Evolutionary conservation across 1,140 invertebrate species (phyloP), one percentile per base, ranked within the genome.

Genomic region (Lucilia cuprina): DNA sequence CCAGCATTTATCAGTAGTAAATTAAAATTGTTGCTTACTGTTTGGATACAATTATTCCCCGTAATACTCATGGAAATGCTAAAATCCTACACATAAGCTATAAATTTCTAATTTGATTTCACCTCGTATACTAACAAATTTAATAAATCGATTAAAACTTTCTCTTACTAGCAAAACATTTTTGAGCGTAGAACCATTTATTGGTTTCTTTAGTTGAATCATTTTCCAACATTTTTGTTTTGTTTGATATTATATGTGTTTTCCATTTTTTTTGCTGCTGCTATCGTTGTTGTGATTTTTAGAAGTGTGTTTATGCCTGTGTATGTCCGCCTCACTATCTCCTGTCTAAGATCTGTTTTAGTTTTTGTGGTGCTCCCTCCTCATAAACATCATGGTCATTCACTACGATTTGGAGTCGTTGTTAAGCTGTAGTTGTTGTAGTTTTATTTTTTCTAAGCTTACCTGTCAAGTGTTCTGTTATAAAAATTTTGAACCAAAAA

Each of bases 311-410:
- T 80, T 47, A 49, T 80, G 41, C 13, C 82, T 35, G 60, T 83
- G 77, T 83, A 84, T 83, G 84, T 41, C 30, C 84, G 84, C 75
- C 80, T 86, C 85, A 85, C 85, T 90, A 90, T 90, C 89, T 87
- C 84, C 88, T 87, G 89, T 90, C 89, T 90, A 89, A 89, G 88
- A 90, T 90, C 89, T 90, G 82, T 82, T 82, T 65, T 34, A 30
- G 4, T 34, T 30, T 25, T 82, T 82, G 78, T 41, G 5, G 21
- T 13, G 55, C 19, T 41, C 60, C 65, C 49, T 30, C 21, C 65
- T 21, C 19, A 41, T 82, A 55, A 35, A 65, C 25, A 50, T 65
- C 50, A 82, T 41, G 5, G 7, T 41, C 41, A 41, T 41, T 41
- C 41, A 41, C 13, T 82, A 8, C 12, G 55, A 60, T 34, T 34